phyloP scores from a whole-genome alignment of 1,140 invertebrate species.

The Lamellibrachia luymesi region DNA sequence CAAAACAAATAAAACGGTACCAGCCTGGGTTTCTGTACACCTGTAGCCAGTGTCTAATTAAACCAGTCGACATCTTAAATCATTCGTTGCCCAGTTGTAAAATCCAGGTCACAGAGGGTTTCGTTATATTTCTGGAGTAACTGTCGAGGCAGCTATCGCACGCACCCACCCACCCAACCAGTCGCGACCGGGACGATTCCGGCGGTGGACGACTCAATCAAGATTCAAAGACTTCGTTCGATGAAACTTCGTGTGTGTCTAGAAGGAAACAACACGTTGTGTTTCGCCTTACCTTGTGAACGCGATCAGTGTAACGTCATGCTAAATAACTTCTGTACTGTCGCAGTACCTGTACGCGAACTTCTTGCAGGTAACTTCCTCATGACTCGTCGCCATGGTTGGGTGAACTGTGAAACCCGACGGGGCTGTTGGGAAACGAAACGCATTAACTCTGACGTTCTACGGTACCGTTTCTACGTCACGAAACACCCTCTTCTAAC shows the following conservation, averaged over 20 bases:
- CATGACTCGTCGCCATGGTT: background rate
- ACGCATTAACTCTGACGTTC: background rate
- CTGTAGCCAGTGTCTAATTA: no score
- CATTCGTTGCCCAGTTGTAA: background rate
- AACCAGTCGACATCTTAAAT: background rate
- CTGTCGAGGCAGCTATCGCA: no score
- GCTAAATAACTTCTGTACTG: background rate
- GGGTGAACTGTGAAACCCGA: background rate
- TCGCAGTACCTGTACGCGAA: background rate
- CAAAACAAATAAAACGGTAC: no score
- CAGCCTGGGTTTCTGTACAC: no score
- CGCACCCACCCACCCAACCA: background rate
- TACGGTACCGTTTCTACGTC: background rate
- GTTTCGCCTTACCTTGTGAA: background rate
- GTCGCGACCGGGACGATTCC: background rate
- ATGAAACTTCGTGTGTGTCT: background rate
- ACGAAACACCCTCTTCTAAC: background rate
- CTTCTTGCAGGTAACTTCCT: background rate
- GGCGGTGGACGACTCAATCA: background rate
- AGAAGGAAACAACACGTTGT: background rate
- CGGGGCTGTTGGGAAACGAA: background rate
- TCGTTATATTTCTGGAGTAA: background rate
- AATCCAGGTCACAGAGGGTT: background rate
- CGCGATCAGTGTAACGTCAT: background rate
- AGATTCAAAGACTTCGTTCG: no score